phyloP scores from a whole-genome alignment of 2,113 vertebrate genomes.

The Butorides virescens region DNA sequence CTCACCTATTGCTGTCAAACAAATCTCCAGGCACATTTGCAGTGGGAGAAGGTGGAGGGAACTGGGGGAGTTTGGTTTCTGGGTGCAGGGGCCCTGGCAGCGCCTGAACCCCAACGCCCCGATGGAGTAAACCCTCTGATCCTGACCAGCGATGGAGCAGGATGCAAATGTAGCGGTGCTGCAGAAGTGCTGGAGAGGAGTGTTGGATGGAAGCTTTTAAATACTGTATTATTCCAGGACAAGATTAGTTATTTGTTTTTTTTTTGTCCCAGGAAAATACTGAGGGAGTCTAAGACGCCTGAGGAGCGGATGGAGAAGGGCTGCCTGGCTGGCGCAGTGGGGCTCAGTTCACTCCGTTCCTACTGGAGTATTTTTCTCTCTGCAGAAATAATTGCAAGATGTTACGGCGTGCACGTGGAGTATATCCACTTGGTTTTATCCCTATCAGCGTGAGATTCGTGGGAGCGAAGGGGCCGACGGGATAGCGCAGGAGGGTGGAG shows the following conservation, averaged over 20 bases:
- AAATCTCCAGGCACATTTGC: neutral
- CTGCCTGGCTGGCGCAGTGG: neutral
- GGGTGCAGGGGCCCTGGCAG: neutral
- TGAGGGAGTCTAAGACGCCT: neutral
- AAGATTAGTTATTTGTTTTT: neutral
- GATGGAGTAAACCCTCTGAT: fast-evolving
- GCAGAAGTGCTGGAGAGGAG: neutral
- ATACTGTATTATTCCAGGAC: neutral
- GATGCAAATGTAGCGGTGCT: neutral
- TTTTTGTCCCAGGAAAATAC: neutral
- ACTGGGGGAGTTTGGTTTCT: neutral
- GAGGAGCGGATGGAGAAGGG: neutral
- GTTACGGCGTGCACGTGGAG: neutral
- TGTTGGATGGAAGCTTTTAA: neutral
- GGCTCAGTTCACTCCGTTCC: neutral
- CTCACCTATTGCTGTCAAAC: neutral
- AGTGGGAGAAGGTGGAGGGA: fast-evolving
- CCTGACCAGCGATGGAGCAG: neutral
- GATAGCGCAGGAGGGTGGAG: neutral
- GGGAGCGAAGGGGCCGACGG: fast-evolving
- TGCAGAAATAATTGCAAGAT: neutral
- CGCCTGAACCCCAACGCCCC: fast-evolving
- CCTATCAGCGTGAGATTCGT: neutral
- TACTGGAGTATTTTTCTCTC: neutral
- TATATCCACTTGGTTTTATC: neutral